Evolutionary conservation across 2,113 vertebrate genomes (phyloP), one percentile per base, ranked within the genome.

Genomic region (Neodon shergylaensis): DNA sequence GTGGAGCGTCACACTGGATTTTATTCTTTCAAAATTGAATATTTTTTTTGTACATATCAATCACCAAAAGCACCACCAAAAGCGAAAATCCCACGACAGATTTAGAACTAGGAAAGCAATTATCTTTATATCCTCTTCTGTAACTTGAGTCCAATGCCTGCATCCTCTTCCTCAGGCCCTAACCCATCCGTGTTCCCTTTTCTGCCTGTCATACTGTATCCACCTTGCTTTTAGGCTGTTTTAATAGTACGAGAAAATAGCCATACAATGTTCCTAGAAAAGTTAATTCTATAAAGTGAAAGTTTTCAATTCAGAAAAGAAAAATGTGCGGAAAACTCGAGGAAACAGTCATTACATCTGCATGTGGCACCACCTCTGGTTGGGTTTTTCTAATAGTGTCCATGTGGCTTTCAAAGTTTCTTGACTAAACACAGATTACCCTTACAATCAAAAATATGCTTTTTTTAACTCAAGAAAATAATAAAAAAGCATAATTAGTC

Each of bases 401-500:
- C 63, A 68, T 17, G 2, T 86, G 42, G 63, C 83, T 93, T 89
- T 82, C 21, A 26, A 94, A 86, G 26, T 83, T 83, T 94, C 44
- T 94, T 28, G 10, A 92, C 22, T 65, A 47, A 91, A 17, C 13
- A 52, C 68, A 36, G 68, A 61, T 79, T 44, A 90, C 28, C 79
- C 87, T 95, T 70, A 42, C 54, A 86, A 79, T 83, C 31, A 91
- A 16, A 88, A 82, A 84, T 17, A 91, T 12, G 5, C 0, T 88
- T 47, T 49, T 52, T 76, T 82, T 73, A 33, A 72, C 88, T 65
- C n/a, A 49, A 74, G n/a, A 81, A 94, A 95, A 61, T 36, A 78
- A 42, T 49, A 52, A 28, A 49, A 68, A 33, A 26, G 66, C 58
- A 84, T 58, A 95, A 78, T 88, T 91, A 74, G 7, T 24, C 47